phyloP scores from a whole-genome alignment of 2,888 invertebrate genomes.

The Carterocephalus palaemon region DNA sequence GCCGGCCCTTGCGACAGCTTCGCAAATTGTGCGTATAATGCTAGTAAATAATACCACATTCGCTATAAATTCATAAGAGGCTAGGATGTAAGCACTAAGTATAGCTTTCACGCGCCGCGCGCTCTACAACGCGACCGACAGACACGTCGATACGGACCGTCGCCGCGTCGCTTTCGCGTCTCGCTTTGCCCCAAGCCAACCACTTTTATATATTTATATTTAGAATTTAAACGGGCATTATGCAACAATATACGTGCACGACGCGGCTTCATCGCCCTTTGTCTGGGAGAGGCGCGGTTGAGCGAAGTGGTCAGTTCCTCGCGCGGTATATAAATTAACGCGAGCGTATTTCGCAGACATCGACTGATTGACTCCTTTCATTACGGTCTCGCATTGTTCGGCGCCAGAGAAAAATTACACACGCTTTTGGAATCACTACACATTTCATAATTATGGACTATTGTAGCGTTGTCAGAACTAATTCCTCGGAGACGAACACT shows the following conservation, averaged over 20 bases:
- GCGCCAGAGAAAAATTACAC: slow-evolving; percentile 67
- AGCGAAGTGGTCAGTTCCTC: slow-evolving; percentile 39
- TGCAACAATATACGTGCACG: slow-evolving; percentile 23
- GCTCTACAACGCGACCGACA: slow-evolving; percentile 8
- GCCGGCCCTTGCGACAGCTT: slow-evolving; percentile 75
- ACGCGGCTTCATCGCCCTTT: slow-evolving; percentile 53
- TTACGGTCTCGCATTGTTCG: slow-evolving; percentile 73
- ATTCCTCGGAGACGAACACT: slow-evolving; percentile 59
- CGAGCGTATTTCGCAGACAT: slow-evolving; percentile 65
- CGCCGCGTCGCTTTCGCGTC: slow-evolving; percentile 14
- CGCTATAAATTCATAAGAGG: slow-evolving; percentile 67
- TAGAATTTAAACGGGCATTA: slow-evolving; percentile 25
- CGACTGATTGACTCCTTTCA: slow-evolving; percentile 78
- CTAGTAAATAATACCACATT: slow-evolving; percentile 73
- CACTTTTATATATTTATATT: slow-evolving; percentile 19
- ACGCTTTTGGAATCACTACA: slow-evolving; percentile 71
- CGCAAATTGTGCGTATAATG: slow-evolving; percentile 78
- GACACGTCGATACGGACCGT: slow-evolving; percentile 28
- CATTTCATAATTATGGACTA: slow-evolving; percentile 79
- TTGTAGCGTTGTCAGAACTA: slow-evolving; percentile 71
- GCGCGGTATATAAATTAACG: slow-evolving; percentile 66
- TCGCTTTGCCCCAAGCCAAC: slow-evolving; percentile 9
- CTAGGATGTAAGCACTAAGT: slow-evolving; percentile 53
- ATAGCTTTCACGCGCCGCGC: slow-evolving; percentile 40
- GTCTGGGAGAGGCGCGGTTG: slow-evolving; percentile 49